Conservation (phyloP, 1,140 invertebrate species). For the Lethrus apterus region DNA sequence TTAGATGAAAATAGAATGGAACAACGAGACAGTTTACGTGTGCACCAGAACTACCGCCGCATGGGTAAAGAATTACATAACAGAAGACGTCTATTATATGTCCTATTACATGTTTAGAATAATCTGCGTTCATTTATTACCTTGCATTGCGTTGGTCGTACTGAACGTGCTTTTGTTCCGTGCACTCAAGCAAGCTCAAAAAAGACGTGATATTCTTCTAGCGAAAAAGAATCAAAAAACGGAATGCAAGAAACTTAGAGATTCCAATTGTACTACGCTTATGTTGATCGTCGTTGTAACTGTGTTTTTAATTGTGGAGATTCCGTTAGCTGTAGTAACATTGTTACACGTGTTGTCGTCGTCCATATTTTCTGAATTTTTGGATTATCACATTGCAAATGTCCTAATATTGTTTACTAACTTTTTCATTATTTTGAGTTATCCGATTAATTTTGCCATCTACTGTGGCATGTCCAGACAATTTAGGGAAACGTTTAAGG, state of each 20-base stretch:
- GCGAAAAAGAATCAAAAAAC: conserved; percentile 72
- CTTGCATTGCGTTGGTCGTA: conserved; percentile 80
- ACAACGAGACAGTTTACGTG: conserved; percentile 51
- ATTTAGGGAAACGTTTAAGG: conserved; percentile 89
- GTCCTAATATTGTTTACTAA: conserved; percentile 80
- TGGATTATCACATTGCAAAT: conserved; percentile 75
- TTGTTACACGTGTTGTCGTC: conserved; percentile 76
- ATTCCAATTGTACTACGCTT: conserved; percentile 85
- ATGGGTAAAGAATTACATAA: conserved; percentile 59
- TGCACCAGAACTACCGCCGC: conserved; percentile 51
- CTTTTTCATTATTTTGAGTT: conserved; percentile 85
- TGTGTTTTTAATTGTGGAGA: conserved; percentile 84
- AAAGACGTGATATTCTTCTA: conserved; percentile 65
- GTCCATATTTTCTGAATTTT: conserved; percentile 55
- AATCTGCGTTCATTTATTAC: conserved; percentile 82
- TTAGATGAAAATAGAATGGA: conserved; percentile 46
- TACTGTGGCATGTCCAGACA: conserved; percentile 93
- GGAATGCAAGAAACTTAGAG: conserved; percentile 74
- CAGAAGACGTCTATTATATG: conserved; percentile 67
- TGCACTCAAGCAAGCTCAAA: conserved; percentile 75
- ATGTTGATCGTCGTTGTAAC: conserved; percentile 95
- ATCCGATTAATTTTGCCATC: conserved; percentile 91
- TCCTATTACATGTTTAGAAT: conserved; percentile 80
- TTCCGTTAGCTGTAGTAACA: conserved; percentile 83
- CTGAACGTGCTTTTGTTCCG: conserved; percentile 82